Evolutionary conservation across 2,888 invertebrate species (phyloP), one percentile per base, ranked within the genome.

Genomic region (Girardia tigrina): DNA sequence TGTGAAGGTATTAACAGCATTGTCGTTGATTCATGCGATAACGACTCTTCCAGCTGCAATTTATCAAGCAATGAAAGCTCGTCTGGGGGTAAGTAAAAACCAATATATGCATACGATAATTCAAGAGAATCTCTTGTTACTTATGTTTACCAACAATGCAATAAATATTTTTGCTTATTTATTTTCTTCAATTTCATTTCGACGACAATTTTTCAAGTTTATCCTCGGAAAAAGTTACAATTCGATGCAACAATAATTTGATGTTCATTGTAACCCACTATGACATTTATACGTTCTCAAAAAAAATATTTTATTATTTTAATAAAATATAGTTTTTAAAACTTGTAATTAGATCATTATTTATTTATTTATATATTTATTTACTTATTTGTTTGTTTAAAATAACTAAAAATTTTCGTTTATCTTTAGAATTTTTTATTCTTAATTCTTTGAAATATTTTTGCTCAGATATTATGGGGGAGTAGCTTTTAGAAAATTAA

Each of bases 141-240:
- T 77, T 1, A 28, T 77, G 28, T 77, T 77, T 29, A 77, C 77
- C 2, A 77, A 77, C 26, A 77, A 77, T 42, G 77, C 77, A 12
- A 77, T 70, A 71, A 77, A 77, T 42, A 72, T 77, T 78, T 28
- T 77, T 42, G 77, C 77, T 26, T 77, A 77, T 29, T 71, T 71
- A 23, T 29, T 71, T 42, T 77, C 77, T 8, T 77, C 77, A 4
- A 77, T 27, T 20, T 26, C 70, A 28, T 77, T 77, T 56, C 27
- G 77, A 16, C 27, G 70, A 28, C 36, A 69, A 26, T 74, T 42
- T 69, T 20, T 26, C 42, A 72, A 72, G 23, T 16, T 72, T 8
- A 29, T 72, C 20, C 2, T 29, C 73, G 29, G 56, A 6, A 56
- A 56, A 56, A n/a, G 6, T 23, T n/a, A 56, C 8, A n/a, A 12